These are phyloP conservation scores for Rhinolophus sinicus DNA, from an alignment of 2,113 vertebrate genomes.

Conservation along the genomic window DNA sequence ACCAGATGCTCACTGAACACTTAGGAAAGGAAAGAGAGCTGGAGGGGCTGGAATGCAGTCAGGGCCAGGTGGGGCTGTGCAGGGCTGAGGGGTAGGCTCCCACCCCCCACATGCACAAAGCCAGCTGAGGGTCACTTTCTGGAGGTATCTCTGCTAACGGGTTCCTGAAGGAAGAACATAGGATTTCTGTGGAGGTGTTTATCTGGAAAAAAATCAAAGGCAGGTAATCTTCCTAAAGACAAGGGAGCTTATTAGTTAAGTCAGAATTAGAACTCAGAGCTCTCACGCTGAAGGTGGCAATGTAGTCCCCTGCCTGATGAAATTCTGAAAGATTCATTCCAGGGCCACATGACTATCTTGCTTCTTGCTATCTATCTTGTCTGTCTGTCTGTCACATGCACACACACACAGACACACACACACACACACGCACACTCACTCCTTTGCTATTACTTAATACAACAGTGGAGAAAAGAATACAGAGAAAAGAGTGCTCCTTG, in stretches of 20 bases:
- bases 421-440: not conserved
- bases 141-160: not conserved
- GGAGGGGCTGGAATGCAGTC: too few relatives aligned
- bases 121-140: not conserved
- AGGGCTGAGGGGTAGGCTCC: not conserved
- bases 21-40: not conserved
- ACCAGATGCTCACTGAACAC: not conserved
- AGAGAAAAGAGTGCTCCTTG: not conserved
- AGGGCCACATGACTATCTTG: not conserved
- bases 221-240: not conserved
- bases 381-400: not conserved
- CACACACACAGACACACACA: too few relatives aligned
- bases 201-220: not conserved
- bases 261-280: not conserved
- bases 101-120: rapidly evolving
- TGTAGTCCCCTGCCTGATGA: not conserved
- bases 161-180: not conserved
- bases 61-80: not conserved
- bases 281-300: rapidly evolving
- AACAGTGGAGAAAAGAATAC: not conserved
- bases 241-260: not conserved
- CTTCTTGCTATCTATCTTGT: not conserved
- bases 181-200: not conserved
- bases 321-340: not conserved
- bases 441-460: not conserved